Evolutionary conservation across 2,797 vertebrate genomes (phyloP).

Genomic region (Sebastolobus altivelis): DNA sequence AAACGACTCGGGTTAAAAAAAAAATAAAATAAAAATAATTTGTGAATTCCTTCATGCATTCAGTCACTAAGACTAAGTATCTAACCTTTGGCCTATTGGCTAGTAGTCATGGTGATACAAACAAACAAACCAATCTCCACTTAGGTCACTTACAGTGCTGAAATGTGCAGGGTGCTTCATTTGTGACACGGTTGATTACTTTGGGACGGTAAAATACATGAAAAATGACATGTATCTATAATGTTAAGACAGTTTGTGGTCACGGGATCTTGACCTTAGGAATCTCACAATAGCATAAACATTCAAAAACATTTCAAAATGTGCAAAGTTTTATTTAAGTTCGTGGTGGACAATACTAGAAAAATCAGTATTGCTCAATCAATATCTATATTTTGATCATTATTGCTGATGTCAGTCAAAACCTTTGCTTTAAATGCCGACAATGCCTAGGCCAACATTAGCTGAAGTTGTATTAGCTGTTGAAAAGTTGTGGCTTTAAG

Average conservation of each 20-base stretch:
- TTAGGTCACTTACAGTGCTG: neutral
- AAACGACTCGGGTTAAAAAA: no score
- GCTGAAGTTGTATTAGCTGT: neutral
- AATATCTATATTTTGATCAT: neutral
- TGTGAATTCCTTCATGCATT: slow-evolving; percentile 26
- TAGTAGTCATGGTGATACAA: slow-evolving; percentile 14
- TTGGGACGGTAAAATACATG: slow-evolving; percentile 51
- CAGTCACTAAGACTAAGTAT: neutral
- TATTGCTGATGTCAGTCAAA: neutral
- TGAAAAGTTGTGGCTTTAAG: neutral
- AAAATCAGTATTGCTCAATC: neutral
- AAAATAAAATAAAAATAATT: no score
- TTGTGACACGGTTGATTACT: neutral
- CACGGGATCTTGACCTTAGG: neutral
- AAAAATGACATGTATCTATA: neutral
- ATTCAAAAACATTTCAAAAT: slow-evolving; percentile 50
- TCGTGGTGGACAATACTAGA: neutral
- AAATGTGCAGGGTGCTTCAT: neutral
- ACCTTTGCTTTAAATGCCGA: neutral
- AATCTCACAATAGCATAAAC: slow-evolving; percentile 50
- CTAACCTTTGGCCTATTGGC: neutral
- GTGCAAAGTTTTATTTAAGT: slow-evolving; percentile 9
- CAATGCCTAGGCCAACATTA: neutral
- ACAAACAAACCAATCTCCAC: neutral
- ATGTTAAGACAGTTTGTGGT: neutral